phyloP scores from a whole-genome alignment of 2,888 invertebrate species.

The Lacanobia oleracea region DNA sequence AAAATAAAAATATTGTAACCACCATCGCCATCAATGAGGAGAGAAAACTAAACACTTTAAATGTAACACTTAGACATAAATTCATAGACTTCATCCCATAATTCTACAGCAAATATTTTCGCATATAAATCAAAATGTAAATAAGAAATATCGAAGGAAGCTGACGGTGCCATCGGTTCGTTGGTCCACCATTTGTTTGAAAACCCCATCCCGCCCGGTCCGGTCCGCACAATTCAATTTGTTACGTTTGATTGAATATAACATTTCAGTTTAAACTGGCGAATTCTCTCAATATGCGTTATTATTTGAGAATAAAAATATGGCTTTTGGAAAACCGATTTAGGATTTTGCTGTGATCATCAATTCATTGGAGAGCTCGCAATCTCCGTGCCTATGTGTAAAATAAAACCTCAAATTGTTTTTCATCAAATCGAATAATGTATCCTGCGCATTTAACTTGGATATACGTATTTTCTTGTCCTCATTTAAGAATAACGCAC shows the following conservation, averaged over 20 bases:
- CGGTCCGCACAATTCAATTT: conserved; percentile 72
- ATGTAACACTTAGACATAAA: background rate
- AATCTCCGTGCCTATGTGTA: background rate
- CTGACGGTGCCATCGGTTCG: conserved; percentile 72
- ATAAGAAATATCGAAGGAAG: conserved; percentile 63
- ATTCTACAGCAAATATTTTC: conserved; percentile 48
- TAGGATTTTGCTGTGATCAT: background rate
- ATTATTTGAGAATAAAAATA: conserved; percentile 41
- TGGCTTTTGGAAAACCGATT: background rate
- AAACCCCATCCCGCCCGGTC: conserved; percentile 71
- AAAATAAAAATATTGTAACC: too few relatives aligned
- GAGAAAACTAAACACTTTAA: background rate
- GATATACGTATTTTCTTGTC: background rate
- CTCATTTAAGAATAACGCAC: background rate
- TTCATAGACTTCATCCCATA: conserved; percentile 22
- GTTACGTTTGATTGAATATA: conserved; percentile 67
- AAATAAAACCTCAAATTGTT: background rate
- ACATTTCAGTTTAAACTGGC: conserved; percentile 59
- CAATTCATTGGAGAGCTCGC: background rate
- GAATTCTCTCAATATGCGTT: conserved; percentile 51
- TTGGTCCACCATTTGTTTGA: conserved; percentile 78
- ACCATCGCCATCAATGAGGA: background rate
- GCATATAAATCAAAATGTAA: conserved; percentile 60
- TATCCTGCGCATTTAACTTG: background rate
- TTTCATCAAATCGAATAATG: background rate